Evolutionary conservation across 2,888 invertebrate species (phyloP).

Genomic region (Siphonodentalium dalli): DNA sequence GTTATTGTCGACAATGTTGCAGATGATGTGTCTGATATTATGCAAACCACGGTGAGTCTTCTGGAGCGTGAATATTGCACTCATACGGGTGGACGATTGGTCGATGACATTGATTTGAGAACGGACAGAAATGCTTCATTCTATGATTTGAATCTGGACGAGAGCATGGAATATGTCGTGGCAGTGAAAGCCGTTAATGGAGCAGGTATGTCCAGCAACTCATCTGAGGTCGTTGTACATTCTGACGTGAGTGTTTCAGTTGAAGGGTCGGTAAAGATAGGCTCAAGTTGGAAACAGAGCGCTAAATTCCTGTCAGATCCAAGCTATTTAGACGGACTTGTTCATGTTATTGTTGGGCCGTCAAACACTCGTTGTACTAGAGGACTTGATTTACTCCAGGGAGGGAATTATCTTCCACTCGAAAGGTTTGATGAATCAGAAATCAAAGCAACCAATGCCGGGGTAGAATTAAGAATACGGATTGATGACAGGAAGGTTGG

Average conservation of each 20-base stretch:
- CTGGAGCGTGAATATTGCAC: neutral
- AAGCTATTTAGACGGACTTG: slow-evolving; percentile 18
- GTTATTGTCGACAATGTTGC: neutral
- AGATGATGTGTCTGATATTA: neutral
- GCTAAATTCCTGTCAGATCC: slow-evolving; percentile 27
- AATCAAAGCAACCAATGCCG: neutral
- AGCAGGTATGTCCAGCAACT: slow-evolving; percentile 20
- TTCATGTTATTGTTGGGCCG: no score
- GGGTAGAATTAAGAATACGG: slow-evolving; percentile 13
- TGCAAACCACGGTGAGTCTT: neutral
- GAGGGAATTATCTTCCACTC: neutral
- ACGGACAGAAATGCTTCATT: slow-evolving; percentile 25
- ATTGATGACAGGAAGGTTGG: slow-evolving; percentile 14
- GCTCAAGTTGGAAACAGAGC: slow-evolving; percentile 22
- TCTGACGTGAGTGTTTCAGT: slow-evolving; percentile 29
- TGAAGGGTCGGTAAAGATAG: slow-evolving; percentile 30
- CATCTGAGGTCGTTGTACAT: slow-evolving; percentile 19
- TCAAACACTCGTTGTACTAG: no score
- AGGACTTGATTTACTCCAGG: no score
- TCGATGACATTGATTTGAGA: neutral
- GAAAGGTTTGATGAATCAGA: slow-evolving; percentile 2
- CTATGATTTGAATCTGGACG: slow-evolving; percentile 29
- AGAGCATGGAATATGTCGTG: slow-evolving; percentile 24
- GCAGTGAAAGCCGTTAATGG: slow-evolving; percentile 27
- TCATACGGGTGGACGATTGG: neutral